These are phyloP conservation scores for Metaphire vulgaris DNA, from an alignment of 1,140 invertebrate species.

Conservation along the genomic window DNA sequence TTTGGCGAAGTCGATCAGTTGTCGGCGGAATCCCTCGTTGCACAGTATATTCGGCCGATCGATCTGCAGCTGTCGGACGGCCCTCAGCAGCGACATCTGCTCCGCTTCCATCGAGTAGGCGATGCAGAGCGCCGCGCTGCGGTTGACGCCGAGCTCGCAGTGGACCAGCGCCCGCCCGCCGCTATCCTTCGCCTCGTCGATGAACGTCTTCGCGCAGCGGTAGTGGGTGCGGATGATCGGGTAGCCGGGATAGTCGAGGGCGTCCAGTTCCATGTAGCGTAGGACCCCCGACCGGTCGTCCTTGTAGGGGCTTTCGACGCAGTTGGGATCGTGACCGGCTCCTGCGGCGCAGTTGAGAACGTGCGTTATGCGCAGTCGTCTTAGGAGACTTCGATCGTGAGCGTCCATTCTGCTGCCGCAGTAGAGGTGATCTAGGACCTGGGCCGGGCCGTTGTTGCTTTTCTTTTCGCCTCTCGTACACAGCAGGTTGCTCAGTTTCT, in stretches of 20 bases:
- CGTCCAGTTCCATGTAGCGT: slow-evolving; percentile 25
- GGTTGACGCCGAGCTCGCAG: slow-evolving; percentile 72
- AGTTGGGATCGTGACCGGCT: not conserved
- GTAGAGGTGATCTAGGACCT: slow-evolving; percentile 25
- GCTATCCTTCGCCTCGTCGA: slow-evolving; percentile 17
- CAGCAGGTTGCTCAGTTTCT: not conserved
- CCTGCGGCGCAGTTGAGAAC: slow-evolving; percentile 29
- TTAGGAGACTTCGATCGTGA: not conserved
- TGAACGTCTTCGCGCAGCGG: slow-evolving; percentile 18
- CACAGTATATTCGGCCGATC: slow-evolving; percentile 22
- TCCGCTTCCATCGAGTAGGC: slow-evolving; percentile 34
- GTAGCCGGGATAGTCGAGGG: slow-evolving; percentile 24
- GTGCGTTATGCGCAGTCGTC: slow-evolving; percentile 22
- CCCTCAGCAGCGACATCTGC: slow-evolving; percentile 22
- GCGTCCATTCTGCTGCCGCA: slow-evolving; percentile 25
- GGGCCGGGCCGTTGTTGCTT: slow-evolving; percentile 11
- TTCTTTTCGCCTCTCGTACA: not conserved
- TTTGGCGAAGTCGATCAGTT: slow-evolving; percentile 26
- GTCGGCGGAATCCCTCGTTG: slow-evolving; percentile 28
- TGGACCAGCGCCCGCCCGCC: slow-evolving; percentile 64
- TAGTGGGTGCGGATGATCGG: slow-evolving; percentile 21
- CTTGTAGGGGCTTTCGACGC: slow-evolving; percentile 21
- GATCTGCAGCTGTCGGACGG: slow-evolving; percentile 57
- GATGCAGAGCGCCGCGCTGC: slow-evolving; percentile 70
- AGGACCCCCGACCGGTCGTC: slow-evolving; percentile 12